Percentiles rank a stretch among this genome's conserved stretches.
phyloP scores from a whole-genome alignment of 1,140 invertebrate species.

The Cotesia vestalis region DNA sequence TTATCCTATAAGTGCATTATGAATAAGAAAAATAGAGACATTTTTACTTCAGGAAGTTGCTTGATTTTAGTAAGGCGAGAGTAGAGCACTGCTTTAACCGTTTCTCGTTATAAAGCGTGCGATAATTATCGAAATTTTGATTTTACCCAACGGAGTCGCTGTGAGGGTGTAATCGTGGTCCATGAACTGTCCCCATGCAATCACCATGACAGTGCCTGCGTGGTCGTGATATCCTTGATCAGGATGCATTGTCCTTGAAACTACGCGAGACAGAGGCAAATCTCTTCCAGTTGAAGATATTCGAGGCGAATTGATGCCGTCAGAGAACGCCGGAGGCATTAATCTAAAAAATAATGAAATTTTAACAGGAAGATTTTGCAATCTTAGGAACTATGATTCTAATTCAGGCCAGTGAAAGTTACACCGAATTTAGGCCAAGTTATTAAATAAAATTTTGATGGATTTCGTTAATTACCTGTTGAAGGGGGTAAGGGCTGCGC shows the following conservation, averaged over 20 bases:
- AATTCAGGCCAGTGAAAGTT: not conserved
- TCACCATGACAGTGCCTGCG: conserved; percentile 92
- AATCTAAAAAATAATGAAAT: conserved; percentile 64
- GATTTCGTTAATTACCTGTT: conserved; percentile 69
- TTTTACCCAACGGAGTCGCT: conserved; percentile 80
- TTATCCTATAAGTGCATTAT: too few species aligned
- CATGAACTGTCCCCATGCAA: conserved; percentile 94
- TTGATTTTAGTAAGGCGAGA: too few species aligned
- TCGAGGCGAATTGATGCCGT: conserved; percentile 83
- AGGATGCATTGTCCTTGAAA: conserved; percentile 89
- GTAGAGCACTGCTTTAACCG: too few species aligned
- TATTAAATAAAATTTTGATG: not conserved
- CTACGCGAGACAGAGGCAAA: conserved; percentile 82
- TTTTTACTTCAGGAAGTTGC: too few species aligned
- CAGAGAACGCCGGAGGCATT: conserved; percentile 80
- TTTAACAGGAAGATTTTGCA: not conserved
- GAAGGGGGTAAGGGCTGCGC: conserved; percentile 84
- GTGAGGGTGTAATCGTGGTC: conserved; percentile 93
- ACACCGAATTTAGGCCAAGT: too few species aligned
- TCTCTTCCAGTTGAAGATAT: conserved; percentile 77
- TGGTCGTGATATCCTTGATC: conserved; percentile 93
- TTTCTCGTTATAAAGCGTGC: too few species aligned
- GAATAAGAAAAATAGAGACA: too few species aligned
- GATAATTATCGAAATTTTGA: not conserved
- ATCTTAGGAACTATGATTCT: not conserved